Base-by-base conservation (phyloP, 1,140 invertebrate genomes). In the Pseudobourletiella spinata region DNA sequence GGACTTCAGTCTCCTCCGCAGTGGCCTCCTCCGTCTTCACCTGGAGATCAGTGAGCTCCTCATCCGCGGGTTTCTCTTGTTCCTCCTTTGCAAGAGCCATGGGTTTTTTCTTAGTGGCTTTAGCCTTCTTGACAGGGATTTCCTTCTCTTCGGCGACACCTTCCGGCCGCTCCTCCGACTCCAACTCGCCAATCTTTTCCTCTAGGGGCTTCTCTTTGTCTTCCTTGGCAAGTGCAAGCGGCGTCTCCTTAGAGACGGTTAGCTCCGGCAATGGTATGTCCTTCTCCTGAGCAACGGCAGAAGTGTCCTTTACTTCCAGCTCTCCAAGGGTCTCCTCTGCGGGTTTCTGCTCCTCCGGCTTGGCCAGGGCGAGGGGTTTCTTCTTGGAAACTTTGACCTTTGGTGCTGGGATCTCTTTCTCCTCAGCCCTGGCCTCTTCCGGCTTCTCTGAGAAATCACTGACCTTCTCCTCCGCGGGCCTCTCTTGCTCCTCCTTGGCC, bases 91-190 rank as follows among this genome's bases (percentile, higher is more conserved):
- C 35, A 4, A 20, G 8, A 2, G 20, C 56, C 16, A 25, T 8
- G 8, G 28, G 15, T n/a, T 43, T 24, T 16, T 42, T 57, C n/a
- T 43, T 20, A 8, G 14, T 20, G 3, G 25, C 14, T 25, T 39
- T 42, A 16, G 30, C 51, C 26, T 58, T 25, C 39, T 58, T 25
- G 2, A 58, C 30, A 25, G 56, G 56, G 25, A 57, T 50, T 32
- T 57, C 29, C 20, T 51, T 51, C 25, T 51, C 48, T 51, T 51
- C 48, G 4, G 48, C 48, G 8, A 20, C 59, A 8, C 2, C 25
- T 51, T 51, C 22, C 8, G 48, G 20, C n/a, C 8, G 25, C 2
- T 11, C 24, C 25, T 51, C 48, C 4, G 28, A 25, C 8, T 51
- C 25, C 6, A 61, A 6, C 22, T 39, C 30, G 6, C 29, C 48